A percentile compares a stretch with the other conserved stretches of the same genome.
phyloP scores from a whole-genome alignment of 2,888 invertebrate genomes.

The Oxystoma pomonae region DNA sequence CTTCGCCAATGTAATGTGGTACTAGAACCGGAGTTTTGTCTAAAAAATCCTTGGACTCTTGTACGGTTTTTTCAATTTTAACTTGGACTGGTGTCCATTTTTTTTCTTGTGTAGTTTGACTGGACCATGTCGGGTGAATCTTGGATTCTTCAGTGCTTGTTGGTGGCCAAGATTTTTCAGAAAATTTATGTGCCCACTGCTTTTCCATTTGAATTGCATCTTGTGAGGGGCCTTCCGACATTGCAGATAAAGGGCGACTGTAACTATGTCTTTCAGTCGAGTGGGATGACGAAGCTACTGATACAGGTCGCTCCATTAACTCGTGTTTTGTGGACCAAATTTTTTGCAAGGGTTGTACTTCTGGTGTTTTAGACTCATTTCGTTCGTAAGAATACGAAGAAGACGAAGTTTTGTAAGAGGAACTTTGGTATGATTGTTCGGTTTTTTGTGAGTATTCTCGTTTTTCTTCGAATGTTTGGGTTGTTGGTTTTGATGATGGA shows the following conservation, averaged over 20 bases:
- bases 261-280: conserved; percentile 28
- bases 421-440: conserved; percentile 31
- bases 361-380: conserved; percentile 44
- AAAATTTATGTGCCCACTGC: conserved; percentile 57
- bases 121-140: conserved; percentile 41
- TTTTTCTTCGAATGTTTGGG: conserved; percentile 18
- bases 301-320: conserved; percentile 29
- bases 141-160: conserved; percentile 38
- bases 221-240: conserved; percentile 49
- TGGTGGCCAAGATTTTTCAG: conserved; percentile 53
- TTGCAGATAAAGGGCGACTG: conserved; percentile 33
- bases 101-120: conserved; percentile 43
- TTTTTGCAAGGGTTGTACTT: conserved; percentile 52
- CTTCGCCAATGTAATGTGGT: conserved; percentile 46
- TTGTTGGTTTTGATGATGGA: no score
- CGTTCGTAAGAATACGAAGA: conserved; percentile 32
- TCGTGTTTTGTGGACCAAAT: conserved; percentile 50
- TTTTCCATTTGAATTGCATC: conserved; percentile 66
- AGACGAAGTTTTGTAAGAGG: conserved; percentile 29
- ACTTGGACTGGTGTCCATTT: conserved; percentile 40
- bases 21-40: conserved; percentile 29
- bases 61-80: conserved; percentile 32
- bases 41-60: conserved; percentile 31
- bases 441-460: conserved; percentile 32
- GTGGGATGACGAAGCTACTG: conserved; percentile 30